Evolutionary conservation across 2,797 vertebrate species (phyloP), one percentile per base, ranked within the genome.

Genomic region (Synaphobranchus kaupii): DNA sequence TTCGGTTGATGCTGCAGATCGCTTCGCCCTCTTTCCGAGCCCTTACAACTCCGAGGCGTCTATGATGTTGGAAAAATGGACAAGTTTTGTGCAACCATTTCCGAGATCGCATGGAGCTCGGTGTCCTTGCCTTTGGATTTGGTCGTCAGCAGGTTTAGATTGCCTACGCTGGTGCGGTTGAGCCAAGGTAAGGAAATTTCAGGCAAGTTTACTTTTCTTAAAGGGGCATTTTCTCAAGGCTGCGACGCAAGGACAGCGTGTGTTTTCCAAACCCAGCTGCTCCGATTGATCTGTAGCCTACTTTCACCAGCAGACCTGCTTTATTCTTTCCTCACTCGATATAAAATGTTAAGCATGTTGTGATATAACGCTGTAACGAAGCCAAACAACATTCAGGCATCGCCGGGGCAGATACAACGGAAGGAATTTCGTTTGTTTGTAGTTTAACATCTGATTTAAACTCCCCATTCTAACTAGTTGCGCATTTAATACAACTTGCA

Each of bases 61-160:
- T 95, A 97, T 95, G 96, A 96, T 94, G 94, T 95, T 95, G 96
- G 92, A 92, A 96, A 95, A 94, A 99, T 98, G 98, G 97, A 98
- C 95, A 98, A 98, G 95, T 93, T 98, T 93, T 96, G 96, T 94
- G 96, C 96, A 92, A 97, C 97, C 94, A 95, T 98, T 95, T 96
- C 96, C 92, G 97, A 97, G 94, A 96, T 98, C 93, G 93, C 95
- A 90, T 99, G 98, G 98, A 98, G 97, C 96, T 95, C 97, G 92
- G 95, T 97, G 93, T 96, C 97, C 92, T 95, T 98, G 94, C 98
- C 98, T 88, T 91, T 99, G 89, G 98, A 99, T 93, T 96, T 97
- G 89, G 97, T 99, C 96, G 97, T 99, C 93, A 97, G 97, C 94
- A 97, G 97, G 95, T 97, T 97, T 94, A 97, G 97, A 87, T 94